Base-by-base conservation (phyloP, 2,888 invertebrate genomes). In the Trichogramma dendrolimi region DNA sequence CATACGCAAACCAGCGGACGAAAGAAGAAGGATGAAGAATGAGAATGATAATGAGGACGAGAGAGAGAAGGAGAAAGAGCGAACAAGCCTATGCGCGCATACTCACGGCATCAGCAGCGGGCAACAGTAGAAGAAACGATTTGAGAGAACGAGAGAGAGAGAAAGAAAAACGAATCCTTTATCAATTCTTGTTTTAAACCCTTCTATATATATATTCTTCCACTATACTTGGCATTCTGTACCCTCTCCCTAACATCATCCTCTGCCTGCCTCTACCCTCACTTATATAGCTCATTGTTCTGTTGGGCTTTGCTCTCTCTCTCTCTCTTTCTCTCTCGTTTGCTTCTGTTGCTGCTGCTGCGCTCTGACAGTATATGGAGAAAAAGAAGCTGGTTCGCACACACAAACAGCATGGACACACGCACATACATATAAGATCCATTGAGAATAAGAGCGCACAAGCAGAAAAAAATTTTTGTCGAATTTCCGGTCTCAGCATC, bases 141-240 rank as follows among this genome's bases (percentile, higher is more conserved):
- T 44, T 58, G 42, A 44, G 53, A 58, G 55, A 43, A 51, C 55
- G 61, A 56, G 60, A 54, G 55, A 61, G 58, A 64, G 54, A 62
- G 50, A 52, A 58, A 58, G 44, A 57, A 56, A 56, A 56, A 55
- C 43, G 46, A 52, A 42, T 57, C 60, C 60, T 63, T 63, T 63
- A 63, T 63, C 63, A 63, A 63, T 63, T 56, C 63, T 59, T 42
- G 63, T 60, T 57, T 11, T 38, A 27, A 27, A 27, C 27, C 27
- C 27, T 27, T 27, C 27, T 27, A 27, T 27, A 27, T 27, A 27
- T 27, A 27, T 27, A 27, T 27, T 27, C 27, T 27, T 27, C 27
- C 27, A 27, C 27, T 27, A 27, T 27, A 27, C 27, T 27, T 27
- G 27, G 27, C 27, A 27, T 27, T 27, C 27, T 27, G 27, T 27